These are phyloP conservation scores for Nibea albiflora DNA, from an alignment of 2,113 vertebrate genomes.

Conservation along the genomic window DNA sequence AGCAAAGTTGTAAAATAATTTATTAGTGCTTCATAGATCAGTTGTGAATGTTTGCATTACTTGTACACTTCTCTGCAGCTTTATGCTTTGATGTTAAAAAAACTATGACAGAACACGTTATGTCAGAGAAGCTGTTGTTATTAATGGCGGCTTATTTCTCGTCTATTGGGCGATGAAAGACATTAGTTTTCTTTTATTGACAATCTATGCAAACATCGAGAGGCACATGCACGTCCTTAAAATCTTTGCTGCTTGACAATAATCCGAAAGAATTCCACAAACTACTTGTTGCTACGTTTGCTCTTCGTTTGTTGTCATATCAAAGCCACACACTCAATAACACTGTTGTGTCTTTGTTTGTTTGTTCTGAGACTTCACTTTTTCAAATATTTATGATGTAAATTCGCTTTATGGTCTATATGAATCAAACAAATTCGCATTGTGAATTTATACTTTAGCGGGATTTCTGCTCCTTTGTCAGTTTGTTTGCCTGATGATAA, in stretches of 20 bases:
- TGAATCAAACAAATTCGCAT: not conserved
- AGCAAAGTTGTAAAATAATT: not conserved
- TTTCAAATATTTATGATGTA: not conserved
- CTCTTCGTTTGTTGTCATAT: too few relatives aligned
- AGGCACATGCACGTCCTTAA: not conserved
- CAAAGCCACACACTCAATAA: not conserved
- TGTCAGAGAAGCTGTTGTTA: too few relatives aligned
- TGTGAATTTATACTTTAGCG: too few relatives aligned
- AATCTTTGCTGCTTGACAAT: not conserved
- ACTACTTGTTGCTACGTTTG: too few relatives aligned
- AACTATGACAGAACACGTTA: too few relatives aligned
- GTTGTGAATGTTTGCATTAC: not conserved
- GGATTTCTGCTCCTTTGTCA: not conserved
- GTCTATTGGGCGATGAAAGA: not conserved
- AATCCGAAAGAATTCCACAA: not conserved
- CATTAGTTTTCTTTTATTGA: not conserved
- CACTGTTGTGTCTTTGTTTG: not conserved
- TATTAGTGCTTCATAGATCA: not conserved
- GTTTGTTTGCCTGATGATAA: constrained; percentile 27
- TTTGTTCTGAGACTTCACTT: too few relatives aligned
- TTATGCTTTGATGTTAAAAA: too few relatives aligned
- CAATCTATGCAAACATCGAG: not conserved
- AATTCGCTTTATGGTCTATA: not conserved
- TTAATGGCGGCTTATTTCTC: not conserved
- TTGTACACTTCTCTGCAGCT: too few relatives aligned